These are phyloP conservation scores for Glaucidium brasilianum DNA, from an alignment of 2,113 vertebrate genomes.

Conservation along the genomic window DNA sequence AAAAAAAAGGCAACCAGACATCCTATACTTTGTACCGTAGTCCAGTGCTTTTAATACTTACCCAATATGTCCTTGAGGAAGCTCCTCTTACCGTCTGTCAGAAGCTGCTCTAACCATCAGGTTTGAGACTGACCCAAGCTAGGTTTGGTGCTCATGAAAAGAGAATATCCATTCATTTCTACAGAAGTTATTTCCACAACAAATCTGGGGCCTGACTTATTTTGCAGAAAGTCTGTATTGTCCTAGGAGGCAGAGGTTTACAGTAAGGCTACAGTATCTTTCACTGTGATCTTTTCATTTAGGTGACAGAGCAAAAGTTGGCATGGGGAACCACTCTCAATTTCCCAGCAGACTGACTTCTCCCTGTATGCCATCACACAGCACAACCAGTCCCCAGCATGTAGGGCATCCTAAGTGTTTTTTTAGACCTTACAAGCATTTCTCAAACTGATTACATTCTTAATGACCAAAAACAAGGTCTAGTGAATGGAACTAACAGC, in stretches of 20 bases:
- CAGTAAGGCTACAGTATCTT: neutral
- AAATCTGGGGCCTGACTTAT: neutral
- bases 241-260: neutral
- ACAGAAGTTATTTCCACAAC: neutral
- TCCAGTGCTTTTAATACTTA: neutral
- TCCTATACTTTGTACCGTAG: neutral
- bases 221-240: neutral
- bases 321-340: neutral
- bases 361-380: neutral
- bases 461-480: neutral
- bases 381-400: neutral
- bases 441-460: neutral
- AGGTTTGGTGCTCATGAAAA: neutral
- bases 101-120: neutral
- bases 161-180: neutral
- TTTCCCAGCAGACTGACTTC: neutral
- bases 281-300: neutral
- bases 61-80: neutral
- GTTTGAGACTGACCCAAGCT: neutral
- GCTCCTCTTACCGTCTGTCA: neutral
- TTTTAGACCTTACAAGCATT: neutral
- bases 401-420: neutral
- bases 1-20: neutral
- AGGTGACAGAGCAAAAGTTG: neutral
- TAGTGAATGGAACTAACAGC: neutral